Conservation (phyloP, 2,113 vertebrate genomes). For the Ciconia maguari region DNA sequence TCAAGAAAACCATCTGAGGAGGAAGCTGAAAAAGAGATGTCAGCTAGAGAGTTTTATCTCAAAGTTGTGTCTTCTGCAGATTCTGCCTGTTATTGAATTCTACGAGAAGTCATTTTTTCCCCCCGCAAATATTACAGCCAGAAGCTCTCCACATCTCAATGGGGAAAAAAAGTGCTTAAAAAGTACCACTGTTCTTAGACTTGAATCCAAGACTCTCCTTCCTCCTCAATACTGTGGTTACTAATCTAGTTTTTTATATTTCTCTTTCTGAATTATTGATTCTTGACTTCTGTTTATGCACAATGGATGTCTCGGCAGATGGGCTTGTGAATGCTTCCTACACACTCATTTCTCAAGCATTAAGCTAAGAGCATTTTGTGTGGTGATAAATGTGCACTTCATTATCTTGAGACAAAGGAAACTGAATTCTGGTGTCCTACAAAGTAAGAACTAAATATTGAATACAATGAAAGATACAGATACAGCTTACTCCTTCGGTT, state of each 20-base stretch:
- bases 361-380: background rate
- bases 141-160: background rate
- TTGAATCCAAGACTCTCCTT: background rate
- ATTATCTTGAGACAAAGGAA: background rate
- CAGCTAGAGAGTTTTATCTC: background rate
- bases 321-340: background rate
- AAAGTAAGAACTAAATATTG: background rate
- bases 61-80: background rate
- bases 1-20: background rate
- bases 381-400: background rate
- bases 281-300: background rate
- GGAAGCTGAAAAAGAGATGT: background rate
- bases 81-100: background rate
- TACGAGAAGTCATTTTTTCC: rapidly evolving
- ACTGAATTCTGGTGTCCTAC: background rate
- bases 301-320: background rate
- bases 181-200: background rate
- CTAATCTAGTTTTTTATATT: background rate
- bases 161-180: background rate
- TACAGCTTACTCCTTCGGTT: background rate
- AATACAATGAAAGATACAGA: background rate
- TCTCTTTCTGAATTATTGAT: background rate
- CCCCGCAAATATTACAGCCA: background rate
- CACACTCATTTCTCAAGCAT: background rate
- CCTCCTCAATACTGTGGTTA: background rate